Base-by-base conservation (phyloP, 2,113 vertebrate genomes). In the Loxodonta africana region DNA sequence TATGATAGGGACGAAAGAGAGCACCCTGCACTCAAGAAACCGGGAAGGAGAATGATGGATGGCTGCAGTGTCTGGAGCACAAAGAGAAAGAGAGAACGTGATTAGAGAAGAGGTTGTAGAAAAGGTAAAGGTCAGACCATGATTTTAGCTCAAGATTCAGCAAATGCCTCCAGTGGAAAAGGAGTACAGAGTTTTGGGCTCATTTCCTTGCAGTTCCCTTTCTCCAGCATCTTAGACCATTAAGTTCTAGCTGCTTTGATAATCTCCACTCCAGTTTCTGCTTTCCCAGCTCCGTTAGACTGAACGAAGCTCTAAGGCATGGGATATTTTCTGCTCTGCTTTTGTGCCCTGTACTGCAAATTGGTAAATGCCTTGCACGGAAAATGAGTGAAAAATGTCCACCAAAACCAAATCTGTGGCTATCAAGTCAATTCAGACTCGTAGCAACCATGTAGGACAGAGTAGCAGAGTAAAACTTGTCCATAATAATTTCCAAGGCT, bases 61-160 rank as follows among this genome's bases (percentile, higher is more conserved):
- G n/a, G 14, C n/a, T 60, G n/a, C 41, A 37, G 48, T 44, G 48
- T 9, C 2, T 23, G 37, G 8, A 83, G 11, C 33, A 83, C 11
- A 63, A 8, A 46, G 26, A 90, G 37, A 91, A 48, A 90, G 21
- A 33, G 33, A 90, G 37, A 91, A 60, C 80, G 48, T 8, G 12
- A 74, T 81, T 91, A 83, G n/a, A 83, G 85, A 85, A 76, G 73
- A 85, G 69, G 17, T 5, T 92, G 25, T 89, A 57, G 51, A 37
- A 86, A 96, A 82, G 3, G 51, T 71, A 63, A 60, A 89, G 14
- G n/a, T 77, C 67, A 92, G 69, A 86, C 57, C 89, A 62, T 57
- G 23, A 86, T 53, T 71, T 90, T 63, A 92, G 15, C 76, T 94
- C 30, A 37, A 37, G 37, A 44, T 89, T 90, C 25, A 83, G 20